Evolutionary conservation across 1,140 invertebrate species (phyloP), one percentile per base, ranked within the genome.

Genomic region (Drosophila azteca): DNA sequence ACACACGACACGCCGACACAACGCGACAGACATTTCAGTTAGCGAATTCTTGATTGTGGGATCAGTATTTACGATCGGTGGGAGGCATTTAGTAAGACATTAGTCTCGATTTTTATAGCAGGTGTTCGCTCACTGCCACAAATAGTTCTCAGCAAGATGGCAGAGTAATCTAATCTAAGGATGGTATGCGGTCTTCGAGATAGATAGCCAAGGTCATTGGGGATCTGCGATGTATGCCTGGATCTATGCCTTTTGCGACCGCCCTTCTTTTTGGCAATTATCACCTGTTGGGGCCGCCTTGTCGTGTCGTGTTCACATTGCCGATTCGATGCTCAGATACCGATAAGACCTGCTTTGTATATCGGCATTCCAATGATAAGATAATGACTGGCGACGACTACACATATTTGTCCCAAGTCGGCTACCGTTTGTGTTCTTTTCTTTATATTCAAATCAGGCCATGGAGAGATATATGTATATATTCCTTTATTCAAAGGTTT

Each of bases 361-460:
- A 84, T 84, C 82, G 73, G 61, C 58, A 87, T 87, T 85, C 61
- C 58, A 24, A 0, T 45, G 81, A 84, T 84, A 81, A 84, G 81
- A 84, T 84, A 84, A 67, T 13, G 41, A 2, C 59, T 52, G 46
- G 50, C 62, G 53, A 49, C 71, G 57, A 52, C 46, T 69, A 4
- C 35, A 13, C 35, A 39, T 57, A 65, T 77, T 67, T 79, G 57
- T 54, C 11, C n/a, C 13, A n/a, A 41, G 41, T 54, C 54, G 62
- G 58, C 55, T 77, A 74, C 67, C 64, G 64, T 85, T 77, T 68
- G 46, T 50, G 43, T 53, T 59, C 15, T 13, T 65, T 46, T 22
- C 53, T 43, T 49, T 43, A 22, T 81, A 77, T 85, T 77, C 51
- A 69, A 85, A 69, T 77, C 22, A 67, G 31, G n/a, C 11, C 22